A percentile compares a stretch with the other conserved stretches of the same genome.
phyloP scores from a whole-genome alignment of 1,140 invertebrate genomes.

The Choristoneura fumiferana region DNA sequence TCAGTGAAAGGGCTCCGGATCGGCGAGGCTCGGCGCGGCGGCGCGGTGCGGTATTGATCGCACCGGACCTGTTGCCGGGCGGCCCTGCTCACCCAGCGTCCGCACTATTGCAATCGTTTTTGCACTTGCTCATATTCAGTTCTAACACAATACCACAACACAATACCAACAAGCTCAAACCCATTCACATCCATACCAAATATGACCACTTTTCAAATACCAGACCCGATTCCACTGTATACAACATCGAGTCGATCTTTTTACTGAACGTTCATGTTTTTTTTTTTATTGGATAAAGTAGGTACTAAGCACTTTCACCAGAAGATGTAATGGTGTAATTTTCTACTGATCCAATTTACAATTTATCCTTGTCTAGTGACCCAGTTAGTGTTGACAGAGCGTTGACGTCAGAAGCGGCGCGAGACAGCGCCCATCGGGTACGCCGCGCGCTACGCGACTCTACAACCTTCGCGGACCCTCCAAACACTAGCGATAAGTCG shows the following conservation, averaged over 20 bases:
- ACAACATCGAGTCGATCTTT: too few species aligned
- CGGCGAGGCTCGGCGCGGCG: slow-evolving; percentile 52
- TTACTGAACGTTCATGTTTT: too few species aligned
- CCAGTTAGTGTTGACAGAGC: slow-evolving; percentile 68
- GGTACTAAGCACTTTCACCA: too few species aligned
- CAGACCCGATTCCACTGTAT: too few species aligned
- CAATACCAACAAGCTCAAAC: too few species aligned
- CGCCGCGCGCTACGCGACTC: slow-evolving; percentile 39
- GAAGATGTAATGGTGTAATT: too few species aligned
- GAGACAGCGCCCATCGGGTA: slow-evolving; percentile 42
- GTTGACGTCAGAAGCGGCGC: slow-evolving; percentile 60
- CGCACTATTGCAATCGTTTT: slow-evolving; percentile 16
- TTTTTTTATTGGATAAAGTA: too few species aligned
- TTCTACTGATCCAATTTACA: slow-evolving; percentile 44
- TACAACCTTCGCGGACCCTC: slow-evolving; percentile 25
- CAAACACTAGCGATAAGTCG: not conserved
- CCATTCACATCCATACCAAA: too few species aligned
- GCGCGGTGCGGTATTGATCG: slow-evolving; percentile 60
- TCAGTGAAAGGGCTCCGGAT: slow-evolving; percentile 46
- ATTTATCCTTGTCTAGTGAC: slow-evolving; percentile 63
- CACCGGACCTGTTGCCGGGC: slow-evolving; percentile 69
- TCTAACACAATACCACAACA: too few species aligned
- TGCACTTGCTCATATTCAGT: not conserved
- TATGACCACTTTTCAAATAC: too few species aligned
- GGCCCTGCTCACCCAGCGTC: slow-evolving; percentile 29